Evolutionary conservation across 2,797 vertebrate species (phyloP).

Genomic region (Muscicapa comitata): DNA sequence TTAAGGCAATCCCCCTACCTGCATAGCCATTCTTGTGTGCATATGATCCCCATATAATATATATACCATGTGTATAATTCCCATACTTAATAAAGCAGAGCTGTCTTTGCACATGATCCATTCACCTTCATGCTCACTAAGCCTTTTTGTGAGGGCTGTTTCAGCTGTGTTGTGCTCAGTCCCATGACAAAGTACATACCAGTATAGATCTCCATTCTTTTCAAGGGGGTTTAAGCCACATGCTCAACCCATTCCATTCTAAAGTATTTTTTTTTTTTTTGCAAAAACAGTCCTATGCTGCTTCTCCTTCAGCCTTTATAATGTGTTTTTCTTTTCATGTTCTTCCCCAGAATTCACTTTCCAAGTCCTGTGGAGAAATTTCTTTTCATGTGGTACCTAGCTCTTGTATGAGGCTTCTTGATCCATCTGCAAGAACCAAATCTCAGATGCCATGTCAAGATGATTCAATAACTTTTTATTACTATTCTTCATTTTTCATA

Average conservation of each 20-base stretch:
- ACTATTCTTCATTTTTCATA: neutral
- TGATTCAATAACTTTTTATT: neutral
- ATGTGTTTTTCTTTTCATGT: neutral
- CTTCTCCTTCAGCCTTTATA: neutral
- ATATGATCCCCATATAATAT: fast-evolving
- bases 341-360: neutral
- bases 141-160: neutral
- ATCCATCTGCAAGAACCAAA: neutral
- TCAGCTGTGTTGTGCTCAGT: neutral
- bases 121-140: fast-evolving
- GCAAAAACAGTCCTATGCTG: neutral
- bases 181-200: neutral
- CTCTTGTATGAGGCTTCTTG: neutral
- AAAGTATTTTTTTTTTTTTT: neutral
- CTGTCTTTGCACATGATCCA: neutral
- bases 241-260: neutral
- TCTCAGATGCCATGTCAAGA: neutral
- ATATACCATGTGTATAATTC: neutral
- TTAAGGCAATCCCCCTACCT: neutral
- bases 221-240: neutral
- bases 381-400: neutral
- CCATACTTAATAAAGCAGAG: neutral
- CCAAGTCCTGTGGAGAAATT: neutral
- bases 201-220: neutral
- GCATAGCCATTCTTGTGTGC: neutral